A percentile compares a stretch with the other conserved stretches of the same genome.
Evolutionary conservation across 2,888 invertebrate genomes (phyloP).

Genomic region (Eudasyphora cyanicolor): DNA sequence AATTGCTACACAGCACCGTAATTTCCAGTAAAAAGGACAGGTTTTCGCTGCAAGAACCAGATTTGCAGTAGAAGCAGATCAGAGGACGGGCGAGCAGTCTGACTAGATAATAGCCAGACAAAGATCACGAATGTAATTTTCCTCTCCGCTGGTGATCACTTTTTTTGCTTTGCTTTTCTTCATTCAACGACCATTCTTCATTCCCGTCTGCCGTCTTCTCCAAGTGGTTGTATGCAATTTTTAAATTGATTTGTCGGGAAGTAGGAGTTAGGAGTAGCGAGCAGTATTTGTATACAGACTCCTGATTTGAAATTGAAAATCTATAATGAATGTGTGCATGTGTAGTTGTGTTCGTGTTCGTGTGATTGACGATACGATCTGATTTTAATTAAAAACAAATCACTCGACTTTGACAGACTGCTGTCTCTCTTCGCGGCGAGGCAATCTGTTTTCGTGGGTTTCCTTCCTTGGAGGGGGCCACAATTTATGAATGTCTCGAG

Average conservation of each 20-base stretch:
- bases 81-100: background rate
- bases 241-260: conserved; percentile 65
- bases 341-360: background rate
- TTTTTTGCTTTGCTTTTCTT: conserved; percentile 29
- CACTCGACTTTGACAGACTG: conserved; percentile 8
- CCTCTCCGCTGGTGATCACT: conserved; percentile 65
- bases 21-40: background rate
- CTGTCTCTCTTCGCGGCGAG: background rate
- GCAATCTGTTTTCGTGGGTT: background rate
- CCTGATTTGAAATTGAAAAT: background rate
- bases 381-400: conserved; percentile 11
- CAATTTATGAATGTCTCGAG: conserved; percentile 27
- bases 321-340: background rate
- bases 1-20: background rate
- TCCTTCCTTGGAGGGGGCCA: background rate
- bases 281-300: background rate
- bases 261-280: background rate
- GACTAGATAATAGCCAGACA: background rate
- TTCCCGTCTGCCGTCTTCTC: background rate
- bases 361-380: background rate
- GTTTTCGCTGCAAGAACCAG: background rate
- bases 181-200: too few relatives aligned
- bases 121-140: conserved; percentile 63
- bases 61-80: background rate
- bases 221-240: conserved; percentile 38